Conservation (phyloP, 2,888 invertebrate genomes). For the Pherbina coryleti region DNA sequence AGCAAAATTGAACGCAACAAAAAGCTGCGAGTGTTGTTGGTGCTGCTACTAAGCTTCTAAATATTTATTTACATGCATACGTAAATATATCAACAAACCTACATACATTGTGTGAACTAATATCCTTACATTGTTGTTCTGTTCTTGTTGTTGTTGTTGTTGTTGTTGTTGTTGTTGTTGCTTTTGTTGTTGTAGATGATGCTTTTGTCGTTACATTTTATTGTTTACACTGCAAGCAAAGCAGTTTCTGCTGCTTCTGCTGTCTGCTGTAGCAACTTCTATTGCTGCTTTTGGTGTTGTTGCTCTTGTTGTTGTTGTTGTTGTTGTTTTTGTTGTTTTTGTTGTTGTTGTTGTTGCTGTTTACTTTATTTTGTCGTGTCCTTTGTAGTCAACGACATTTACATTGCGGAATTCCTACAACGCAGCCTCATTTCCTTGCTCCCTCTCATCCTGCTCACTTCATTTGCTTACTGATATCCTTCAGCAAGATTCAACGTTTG, state of each 20-base stretch:
- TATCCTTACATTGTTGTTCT: neutral
- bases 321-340: neutral
- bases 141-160: constrained; percentile 9
- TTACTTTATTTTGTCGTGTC: neutral
- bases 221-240: too few species aligned
- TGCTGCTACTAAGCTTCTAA: too few species aligned
- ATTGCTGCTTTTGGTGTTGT: neutral
- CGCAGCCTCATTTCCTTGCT: constrained; percentile 31
- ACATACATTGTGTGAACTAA: too few species aligned
- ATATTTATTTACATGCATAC: too few species aligned
- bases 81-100: too few species aligned
- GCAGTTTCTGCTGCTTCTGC: too few species aligned
- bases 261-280: too few species aligned
- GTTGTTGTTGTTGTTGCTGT: neutral
- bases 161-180: neutral
- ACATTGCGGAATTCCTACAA: constrained; percentile 48
- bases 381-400: constrained; percentile 44
- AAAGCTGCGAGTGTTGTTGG: too few species aligned
- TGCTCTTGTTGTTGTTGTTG: neutral
- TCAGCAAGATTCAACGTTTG: too few species aligned
- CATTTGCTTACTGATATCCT: too few species aligned
- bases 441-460: constrained; percentile 21
- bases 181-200: constrained; percentile 34
- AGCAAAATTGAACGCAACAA: too few species aligned
- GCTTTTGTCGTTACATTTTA: constrained; percentile 18